Evolutionary conservation across 2,797 vertebrate genomes (phyloP), one percentile per base, ranked within the genome.

Genomic region (Sebastes melanostomus): DNA sequence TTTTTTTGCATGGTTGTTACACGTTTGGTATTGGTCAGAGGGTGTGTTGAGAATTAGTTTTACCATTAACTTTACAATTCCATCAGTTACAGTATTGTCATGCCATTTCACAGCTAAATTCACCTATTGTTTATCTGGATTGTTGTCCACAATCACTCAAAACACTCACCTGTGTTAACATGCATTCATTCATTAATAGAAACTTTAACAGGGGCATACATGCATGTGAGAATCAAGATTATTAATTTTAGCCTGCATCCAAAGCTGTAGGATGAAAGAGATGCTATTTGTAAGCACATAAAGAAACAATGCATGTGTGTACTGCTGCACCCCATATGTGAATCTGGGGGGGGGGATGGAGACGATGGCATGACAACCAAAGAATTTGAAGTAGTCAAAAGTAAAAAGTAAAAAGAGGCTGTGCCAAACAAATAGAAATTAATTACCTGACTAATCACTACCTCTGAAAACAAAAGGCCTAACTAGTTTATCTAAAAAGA

Each of bases 21-120:
- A 68, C 56, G n/a, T 50, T 46, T 73, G 66, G 24, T 54, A 6
- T 25, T 29, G 38, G 52, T 76, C 69, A 69, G 22, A 22, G 42
- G 20, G 12, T 70, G n/a, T 16, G 8, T n/a, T 61, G 20, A 74
- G 60, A 78, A 63, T 78, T 36, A 20, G 3, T 52, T 81, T 80
- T 69, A 50, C 32, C 18, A 22, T 12, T 62, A 52, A 69, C 63
- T 76, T 72, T 20, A 32, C 25, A 4, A 5, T 42, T 70, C 11
- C 14, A 50, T 55, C 13, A 70, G 20, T 42, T 68, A 9, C 14
- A 38, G 36, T 52, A 24, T 71, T 11, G 5, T 13, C 3, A 58
- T 24, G 52, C 16, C 58, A 20, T 32, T 61, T 72, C 18, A 34
- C 60, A 34, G 24, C 66, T 55, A 16, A 63, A 63, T 13, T 36